phyloP scores from a whole-genome alignment of 2,113 vertebrate genomes.

The Sterrhoptilus dennistouni region DNA sequence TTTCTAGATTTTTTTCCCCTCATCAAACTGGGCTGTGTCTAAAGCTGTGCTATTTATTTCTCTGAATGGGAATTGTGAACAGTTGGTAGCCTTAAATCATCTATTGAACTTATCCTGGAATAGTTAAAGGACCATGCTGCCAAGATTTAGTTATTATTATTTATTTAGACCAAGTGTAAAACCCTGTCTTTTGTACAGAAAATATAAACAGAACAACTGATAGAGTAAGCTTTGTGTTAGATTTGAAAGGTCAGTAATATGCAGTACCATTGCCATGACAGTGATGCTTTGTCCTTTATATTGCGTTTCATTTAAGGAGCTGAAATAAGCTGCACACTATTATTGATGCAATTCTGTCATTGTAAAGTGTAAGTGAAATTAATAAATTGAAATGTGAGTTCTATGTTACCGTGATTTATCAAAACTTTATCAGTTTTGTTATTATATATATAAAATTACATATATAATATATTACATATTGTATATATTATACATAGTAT shows the following conservation, averaged over 20 bases:
- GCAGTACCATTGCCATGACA: neutral
- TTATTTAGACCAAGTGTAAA: neutral
- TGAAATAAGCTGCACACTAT: neutral
- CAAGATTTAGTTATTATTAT: neutral
- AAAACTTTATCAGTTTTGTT: neutral
- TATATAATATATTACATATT: too few relatives aligned
- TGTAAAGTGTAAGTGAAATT: neutral
- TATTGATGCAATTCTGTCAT: neutral
- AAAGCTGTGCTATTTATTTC: neutral
- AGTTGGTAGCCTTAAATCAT: neutral
- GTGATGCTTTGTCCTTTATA: neutral
- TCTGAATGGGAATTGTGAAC: neutral
- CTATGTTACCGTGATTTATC: neutral
- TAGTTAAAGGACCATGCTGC: neutral
- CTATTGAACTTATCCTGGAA: neutral
- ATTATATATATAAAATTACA: too few relatives aligned
- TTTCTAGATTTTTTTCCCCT: neutral
- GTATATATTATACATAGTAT: too few relatives aligned
- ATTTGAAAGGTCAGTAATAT: neutral
- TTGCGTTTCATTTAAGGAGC: neutral
- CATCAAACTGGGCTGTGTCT: neutral
- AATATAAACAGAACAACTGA: neutral
- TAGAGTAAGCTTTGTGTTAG: neutral
- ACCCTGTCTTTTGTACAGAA: neutral
- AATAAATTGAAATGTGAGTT: too few relatives aligned